Conservation (phyloP, 2,888 invertebrate genomes). For the Eumacrocentrus americanus region DNA sequence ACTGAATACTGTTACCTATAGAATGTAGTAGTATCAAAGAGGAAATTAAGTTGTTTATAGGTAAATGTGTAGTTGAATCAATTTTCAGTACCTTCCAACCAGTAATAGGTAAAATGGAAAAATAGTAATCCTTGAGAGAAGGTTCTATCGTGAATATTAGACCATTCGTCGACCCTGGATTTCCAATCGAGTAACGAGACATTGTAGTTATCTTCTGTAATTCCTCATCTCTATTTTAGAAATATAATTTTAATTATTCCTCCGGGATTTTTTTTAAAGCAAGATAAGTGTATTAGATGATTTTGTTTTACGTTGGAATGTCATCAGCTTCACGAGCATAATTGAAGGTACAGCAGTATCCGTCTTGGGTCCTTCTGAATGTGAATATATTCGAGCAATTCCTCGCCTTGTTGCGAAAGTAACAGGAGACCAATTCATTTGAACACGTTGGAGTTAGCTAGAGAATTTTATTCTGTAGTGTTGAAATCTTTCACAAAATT, state of each 20-base stretch:
- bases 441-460: conserved; percentile 65
- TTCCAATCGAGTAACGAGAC: conserved; percentile 44
- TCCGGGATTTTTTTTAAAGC: not conserved
- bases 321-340: conserved; percentile 50
- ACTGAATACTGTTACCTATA: conserved; percentile 64
- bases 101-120: conserved; percentile 61
- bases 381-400: conserved; percentile 59
- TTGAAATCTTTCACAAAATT: no score
- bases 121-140: conserved; percentile 66
- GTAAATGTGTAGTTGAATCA: not conserved
- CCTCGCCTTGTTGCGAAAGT: conserved; percentile 58
- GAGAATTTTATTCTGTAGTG: not conserved
- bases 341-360: conserved; percentile 68
- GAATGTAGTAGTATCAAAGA: not conserved
- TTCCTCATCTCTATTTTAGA: not conserved
- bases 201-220: not conserved
- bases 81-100: conserved; percentile 66
- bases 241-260: conserved; percentile 18
- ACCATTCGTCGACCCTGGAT: conserved; percentile 61
- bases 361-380: conserved; percentile 63
- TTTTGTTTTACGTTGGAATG: conserved; percentile 36
- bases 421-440: conserved; percentile 63
- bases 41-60: conserved; percentile 4
- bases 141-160: conserved; percentile 66
- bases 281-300: not conserved